phyloP scores from a whole-genome alignment of 92 coral and sea anemone genomes.

The Paragorgia papillata region DNA sequence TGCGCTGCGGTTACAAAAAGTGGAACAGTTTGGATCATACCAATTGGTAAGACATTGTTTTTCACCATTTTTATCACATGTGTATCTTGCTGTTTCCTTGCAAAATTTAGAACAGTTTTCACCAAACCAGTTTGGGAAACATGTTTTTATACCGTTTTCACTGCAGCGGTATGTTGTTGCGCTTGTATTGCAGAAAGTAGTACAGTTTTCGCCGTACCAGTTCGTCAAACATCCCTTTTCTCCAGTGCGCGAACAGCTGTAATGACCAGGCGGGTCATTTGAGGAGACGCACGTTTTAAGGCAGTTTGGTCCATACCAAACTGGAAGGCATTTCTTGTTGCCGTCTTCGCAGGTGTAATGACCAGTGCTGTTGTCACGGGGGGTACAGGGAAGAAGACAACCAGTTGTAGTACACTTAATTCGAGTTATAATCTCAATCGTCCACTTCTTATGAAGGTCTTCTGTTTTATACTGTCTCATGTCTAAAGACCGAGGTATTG shows the following conservation, averaged over 20 bases:
- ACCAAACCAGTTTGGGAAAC: conserved; percentile 66
- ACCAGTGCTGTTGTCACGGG: conserved; percentile 31
- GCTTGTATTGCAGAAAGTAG: conserved; percentile 49
- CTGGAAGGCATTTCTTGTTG: conserved; percentile 14
- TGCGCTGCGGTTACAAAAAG: conserved; percentile 51
- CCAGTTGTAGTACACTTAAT: background rate
- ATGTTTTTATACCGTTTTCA: conserved; percentile 29
- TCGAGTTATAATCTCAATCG: background rate
- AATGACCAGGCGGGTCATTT: conserved; percentile 50
- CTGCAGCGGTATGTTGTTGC: background rate
- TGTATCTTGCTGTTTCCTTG: conserved; percentile 9
- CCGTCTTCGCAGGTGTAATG: conserved; percentile 12
- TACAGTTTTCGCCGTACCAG: conserved; percentile 29
- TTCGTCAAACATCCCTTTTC: background rate
- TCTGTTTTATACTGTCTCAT: background rate
- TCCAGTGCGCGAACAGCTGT: conserved; percentile 49
- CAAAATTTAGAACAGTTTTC: conserved; percentile 61
- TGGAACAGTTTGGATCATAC: conserved; percentile 61
- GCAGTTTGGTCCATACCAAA: conserved; percentile 52
- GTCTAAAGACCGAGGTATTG: background rate
- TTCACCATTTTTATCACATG: background rate
- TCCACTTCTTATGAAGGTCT: background rate
- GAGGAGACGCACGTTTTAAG: conserved; percentile 49
- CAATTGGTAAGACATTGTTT: conserved; percentile 59
- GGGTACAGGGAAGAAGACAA: conserved; percentile 22